Percentiles rank a stretch among this genome's conserved stretches.
These are phyloP conservation scores for Lysiphlebus fabarum DNA, from an alignment of 1,140 invertebrate genomes.

Conservation along the genomic window DNA sequence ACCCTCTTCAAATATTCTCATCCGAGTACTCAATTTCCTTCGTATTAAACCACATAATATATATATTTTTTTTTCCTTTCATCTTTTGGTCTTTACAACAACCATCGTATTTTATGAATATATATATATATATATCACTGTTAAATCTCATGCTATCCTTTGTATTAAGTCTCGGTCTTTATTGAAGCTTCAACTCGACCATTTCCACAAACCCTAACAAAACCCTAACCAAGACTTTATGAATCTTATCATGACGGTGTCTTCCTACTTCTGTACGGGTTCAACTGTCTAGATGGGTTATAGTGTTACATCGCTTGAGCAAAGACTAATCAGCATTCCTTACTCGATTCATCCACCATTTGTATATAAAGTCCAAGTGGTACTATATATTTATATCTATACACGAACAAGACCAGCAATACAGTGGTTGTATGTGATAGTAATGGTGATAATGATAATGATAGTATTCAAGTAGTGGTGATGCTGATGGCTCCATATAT, in stretches of 20 bases:
- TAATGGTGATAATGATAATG: too few species aligned
- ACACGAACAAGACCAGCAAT: too few species aligned
- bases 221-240: constrained; percentile 17
- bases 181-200: too few species aligned
- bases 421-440: too few species aligned
- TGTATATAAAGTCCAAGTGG: too few species aligned
- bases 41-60: constrained; percentile 54
- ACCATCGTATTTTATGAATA: background rate
- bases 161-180: constrained; percentile 32
- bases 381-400: too few species aligned
- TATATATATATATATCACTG: constrained; percentile 24
- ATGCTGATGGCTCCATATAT: background rate
- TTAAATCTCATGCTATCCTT: constrained; percentile 15
- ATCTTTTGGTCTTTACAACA: constrained; percentile 16
- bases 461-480: background rate
- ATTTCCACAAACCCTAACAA: background rate
- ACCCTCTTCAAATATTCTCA: constrained; percentile 54
- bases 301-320: constrained; percentile 53
- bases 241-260: constrained; percentile 45
- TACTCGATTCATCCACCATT: constrained; percentile 29
- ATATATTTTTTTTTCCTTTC: constrained; percentile 28
- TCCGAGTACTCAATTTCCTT: constrained; percentile 57
- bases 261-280: constrained; percentile 27
- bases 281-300: constrained; percentile 44
- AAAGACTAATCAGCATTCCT: constrained; percentile 56